Conservation (phyloP, 2,797 vertebrate species). For the Strix occidentalis region DNA sequence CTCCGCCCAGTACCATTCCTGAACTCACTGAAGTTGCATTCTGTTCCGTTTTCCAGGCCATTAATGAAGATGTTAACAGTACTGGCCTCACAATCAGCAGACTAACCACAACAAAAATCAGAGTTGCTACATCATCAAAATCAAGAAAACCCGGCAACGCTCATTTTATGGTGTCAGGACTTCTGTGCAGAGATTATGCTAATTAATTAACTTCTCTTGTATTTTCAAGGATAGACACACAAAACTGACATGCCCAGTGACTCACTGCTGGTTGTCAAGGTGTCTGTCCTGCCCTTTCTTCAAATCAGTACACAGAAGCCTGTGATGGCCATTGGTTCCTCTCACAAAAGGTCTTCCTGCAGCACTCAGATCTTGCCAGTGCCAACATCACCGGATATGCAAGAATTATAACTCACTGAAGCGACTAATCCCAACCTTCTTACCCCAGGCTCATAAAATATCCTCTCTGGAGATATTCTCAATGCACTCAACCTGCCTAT, state of each 20-base stretch:
- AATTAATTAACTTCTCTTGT: neutral
- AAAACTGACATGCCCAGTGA: neutral
- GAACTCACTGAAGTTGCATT: neutral
- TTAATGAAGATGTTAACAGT: neutral
- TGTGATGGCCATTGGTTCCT: neutral
- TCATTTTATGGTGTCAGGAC: neutral
- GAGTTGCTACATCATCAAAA: neutral
- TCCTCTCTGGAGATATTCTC: neutral
- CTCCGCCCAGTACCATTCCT: neutral
- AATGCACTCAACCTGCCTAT: neutral
- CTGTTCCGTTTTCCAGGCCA: neutral
- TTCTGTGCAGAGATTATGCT: neutral
- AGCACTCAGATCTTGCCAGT: neutral
- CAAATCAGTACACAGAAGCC: neutral
- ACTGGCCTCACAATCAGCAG: neutral
- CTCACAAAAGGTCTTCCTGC: neutral
- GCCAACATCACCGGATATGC: neutral
- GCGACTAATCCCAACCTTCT: neutral
- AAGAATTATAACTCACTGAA: neutral
- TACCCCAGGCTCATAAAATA: neutral
- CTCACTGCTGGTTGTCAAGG: neutral
- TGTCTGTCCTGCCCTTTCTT: neutral
- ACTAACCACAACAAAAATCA: neutral
- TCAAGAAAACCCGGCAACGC: neutral
- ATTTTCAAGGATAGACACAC: neutral